Evolutionary conservation across 2,888 invertebrate species (phyloP).

Genomic region (Dioctria linearis): DNA sequence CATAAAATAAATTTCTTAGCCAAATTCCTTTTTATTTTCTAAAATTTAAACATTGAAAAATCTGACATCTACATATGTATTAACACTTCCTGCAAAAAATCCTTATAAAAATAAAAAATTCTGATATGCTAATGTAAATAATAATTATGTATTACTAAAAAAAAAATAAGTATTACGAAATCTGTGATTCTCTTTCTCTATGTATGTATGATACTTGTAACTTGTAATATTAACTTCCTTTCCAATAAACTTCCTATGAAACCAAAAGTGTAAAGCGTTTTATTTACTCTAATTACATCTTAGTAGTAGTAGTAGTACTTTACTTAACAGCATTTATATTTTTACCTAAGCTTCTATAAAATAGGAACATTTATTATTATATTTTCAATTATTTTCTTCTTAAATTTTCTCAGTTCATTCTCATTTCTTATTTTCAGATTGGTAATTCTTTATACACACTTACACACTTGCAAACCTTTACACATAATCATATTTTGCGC

Average conservation of each 20-base stretch:
- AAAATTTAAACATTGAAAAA: no score
- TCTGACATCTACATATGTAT: not conserved
- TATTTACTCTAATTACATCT: not conserved
- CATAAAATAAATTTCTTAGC: not conserved
- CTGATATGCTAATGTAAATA: slow-evolving; percentile 21
- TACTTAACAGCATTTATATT: no score
- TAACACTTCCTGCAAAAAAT: not conserved
- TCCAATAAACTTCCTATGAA: slow-evolving; percentile 33
- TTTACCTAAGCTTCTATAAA: no score
- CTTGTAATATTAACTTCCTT: slow-evolving; percentile 34
- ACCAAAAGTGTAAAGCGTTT: not conserved
- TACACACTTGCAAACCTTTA: no score
- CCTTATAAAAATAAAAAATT: not conserved
- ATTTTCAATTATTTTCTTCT: no score
- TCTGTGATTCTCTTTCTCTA: slow-evolving; percentile 51
- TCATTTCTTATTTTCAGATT: no score
- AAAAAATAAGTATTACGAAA: slow-evolving; percentile 26
- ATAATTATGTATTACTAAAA: not conserved
- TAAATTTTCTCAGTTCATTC: no score
- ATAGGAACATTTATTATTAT: no score
- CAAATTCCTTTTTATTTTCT: no score
- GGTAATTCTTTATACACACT: no score
- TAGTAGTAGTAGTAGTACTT: not conserved
- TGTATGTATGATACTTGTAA: slow-evolving; percentile 47
- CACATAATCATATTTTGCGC: no score